These are phyloP conservation scores for Tribolium madens DNA, from an alignment of 1,140 invertebrate genomes.

Conservation along the genomic window DNA sequence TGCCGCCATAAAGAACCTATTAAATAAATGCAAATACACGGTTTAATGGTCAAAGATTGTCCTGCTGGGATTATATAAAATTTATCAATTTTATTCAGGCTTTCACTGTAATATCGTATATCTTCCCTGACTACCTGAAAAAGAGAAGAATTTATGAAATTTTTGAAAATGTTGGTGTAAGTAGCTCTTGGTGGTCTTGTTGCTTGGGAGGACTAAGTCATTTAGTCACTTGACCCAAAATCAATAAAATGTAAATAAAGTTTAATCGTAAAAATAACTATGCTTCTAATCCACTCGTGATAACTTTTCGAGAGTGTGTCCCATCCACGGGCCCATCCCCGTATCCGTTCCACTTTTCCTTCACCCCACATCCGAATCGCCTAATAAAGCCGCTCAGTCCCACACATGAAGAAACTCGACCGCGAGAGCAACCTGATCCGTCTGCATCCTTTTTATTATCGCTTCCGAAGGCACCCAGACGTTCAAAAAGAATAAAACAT, in stretches of 20 bases:
- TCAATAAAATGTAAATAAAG: too few relatives aligned
- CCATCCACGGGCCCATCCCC: background rate
- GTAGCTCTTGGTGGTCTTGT: background rate
- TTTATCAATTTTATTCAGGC: background rate
- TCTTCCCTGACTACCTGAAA: background rate
- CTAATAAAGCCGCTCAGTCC: slow-evolving; percentile 12
- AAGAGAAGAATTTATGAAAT: background rate
- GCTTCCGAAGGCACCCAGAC: slow-evolving; percentile 40
- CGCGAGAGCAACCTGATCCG: slow-evolving; percentile 38
- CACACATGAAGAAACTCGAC: slow-evolving; percentile 25
- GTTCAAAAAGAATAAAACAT: slow-evolving; percentile 17
- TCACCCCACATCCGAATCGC: slow-evolving; percentile 4
- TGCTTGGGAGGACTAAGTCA: too few relatives aligned
- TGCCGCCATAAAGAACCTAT: background rate
- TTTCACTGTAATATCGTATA: background rate
- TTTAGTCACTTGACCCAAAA: too few relatives aligned
- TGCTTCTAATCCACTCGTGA: too few relatives aligned
- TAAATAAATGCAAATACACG: background rate
- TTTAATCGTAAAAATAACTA: too few relatives aligned
- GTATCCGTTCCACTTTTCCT: background rate
- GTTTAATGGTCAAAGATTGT: background rate
- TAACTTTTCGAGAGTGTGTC: background rate
- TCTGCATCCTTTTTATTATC: slow-evolving; percentile 42
- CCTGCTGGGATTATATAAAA: background rate
- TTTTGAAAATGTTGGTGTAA: too few relatives aligned